Base-by-base conservation (phyloP, 2,113 vertebrate genomes). In the Eubucco bourcierii region DNA sequence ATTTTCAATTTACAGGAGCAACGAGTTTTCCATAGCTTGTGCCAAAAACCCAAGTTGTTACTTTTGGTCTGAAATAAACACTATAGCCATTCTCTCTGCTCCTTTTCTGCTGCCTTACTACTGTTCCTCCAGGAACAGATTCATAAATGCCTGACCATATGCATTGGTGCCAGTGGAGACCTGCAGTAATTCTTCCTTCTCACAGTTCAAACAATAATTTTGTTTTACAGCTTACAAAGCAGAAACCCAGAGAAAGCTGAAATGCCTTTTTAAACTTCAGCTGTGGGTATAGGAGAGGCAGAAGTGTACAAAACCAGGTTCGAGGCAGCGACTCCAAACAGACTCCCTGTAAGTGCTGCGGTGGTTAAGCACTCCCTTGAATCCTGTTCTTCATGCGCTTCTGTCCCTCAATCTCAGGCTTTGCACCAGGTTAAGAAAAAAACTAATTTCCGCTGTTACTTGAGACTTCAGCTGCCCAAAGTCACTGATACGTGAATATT, bases 1-100 rank as follows among this genome's bases (percentile, higher is more conserved):
- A 41, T 66, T 85, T 87, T 87, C 25, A 77, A 25, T 90, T 75
- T 83, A 47, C 52, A 76, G 34, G 39, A 73, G 74, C 27, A 64
- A 81, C 23, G 86, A 81, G 15, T 91, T 95, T 94, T 80, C 80
- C 80, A 75, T 29, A 92, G 59, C 63, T 88, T 93, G 83, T 91
- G 80, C 76, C 77, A 94, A 94, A 82, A 31, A 14, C 66, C 44
- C 18, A 59, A 65, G 12, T 75, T 13, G 41, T 87, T 90, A 76
- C 23, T 94, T 86, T 46, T 77, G 33, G 61, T 68, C 59, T 46
- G 20, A 90, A 74, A 71, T 53, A 85, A 90, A 13, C 74, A 84
- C 90, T 75, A 29, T 13, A 77, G 12, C 31, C 5, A 68, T 14
- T 21, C 78, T 83, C 15, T 31, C 60, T 81, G 33, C 10, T 27